Base-by-base conservation (phyloP, 2,797 vertebrate genomes). In the Phoeniculus purpureus region DNA sequence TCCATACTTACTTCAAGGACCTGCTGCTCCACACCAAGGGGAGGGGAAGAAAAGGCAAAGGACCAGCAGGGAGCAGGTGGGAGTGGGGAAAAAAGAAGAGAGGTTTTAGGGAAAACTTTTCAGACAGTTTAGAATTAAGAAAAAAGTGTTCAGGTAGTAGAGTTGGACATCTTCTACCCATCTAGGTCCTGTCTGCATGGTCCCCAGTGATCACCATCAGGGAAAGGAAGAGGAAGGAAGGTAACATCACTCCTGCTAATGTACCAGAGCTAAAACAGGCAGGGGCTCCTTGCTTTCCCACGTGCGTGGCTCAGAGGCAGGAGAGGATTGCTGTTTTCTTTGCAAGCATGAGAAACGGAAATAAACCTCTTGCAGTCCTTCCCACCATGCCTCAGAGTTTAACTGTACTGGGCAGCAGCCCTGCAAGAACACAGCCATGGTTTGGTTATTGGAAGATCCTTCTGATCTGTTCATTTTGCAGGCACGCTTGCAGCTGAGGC, bases 1-100 rank as follows among this genome's bases (percentile, higher is more conserved):
- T 84, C 94, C 80, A 74, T 97, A 99, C 99, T 99, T 99, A 99
- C 99, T 99, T 99, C 99, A 95, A 99, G 98, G 96, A 98, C 98
- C 98, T 99, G 99, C 99, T 99, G 99, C 98, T 99, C 98, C 98
- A 92, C 94, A 96, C 94, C 95, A 91, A 96, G 94, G 76, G 96
- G 87, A 96, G 90, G 94, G 96, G 91, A 94, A 96, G 86, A 94
- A 90, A 96, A 96, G 91, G 88, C 47, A 19, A 83, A 89, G 92
- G 96, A 77, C 92, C 96, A 97, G 84, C 67, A 95, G 87, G 91
- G 73, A 94, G 86, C 77, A 85, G 90, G 79, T 67, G 81, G 85
- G 92, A 91, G 87, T 0, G 17, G 89, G 43, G 77, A 91, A 84
- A 73, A 91, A 95, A 94, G 91, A 97, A 94, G 95, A 95, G 60